Conservation (phyloP, 2,888 invertebrate species). For the Abrostola tripartita region DNA sequence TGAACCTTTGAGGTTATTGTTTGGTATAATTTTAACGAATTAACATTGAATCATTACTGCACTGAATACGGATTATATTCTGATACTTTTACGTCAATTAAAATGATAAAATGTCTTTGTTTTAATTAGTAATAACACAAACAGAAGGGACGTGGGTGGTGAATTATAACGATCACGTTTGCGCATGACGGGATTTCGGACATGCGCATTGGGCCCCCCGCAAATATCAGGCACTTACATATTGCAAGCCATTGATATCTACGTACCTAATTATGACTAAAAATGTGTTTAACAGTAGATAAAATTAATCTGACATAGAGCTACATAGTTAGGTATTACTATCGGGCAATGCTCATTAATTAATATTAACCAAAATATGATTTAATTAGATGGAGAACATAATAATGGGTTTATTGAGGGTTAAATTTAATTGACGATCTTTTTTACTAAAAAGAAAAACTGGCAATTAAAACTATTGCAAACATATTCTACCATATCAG, state of each 20-base stretch:
- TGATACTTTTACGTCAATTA: constrained; percentile 18
- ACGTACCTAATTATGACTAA: constrained; percentile 4
- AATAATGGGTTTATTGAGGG: too few species aligned
- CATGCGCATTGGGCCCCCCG: constrained; percentile 61
- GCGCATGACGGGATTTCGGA: constrained; percentile 62
- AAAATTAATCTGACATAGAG: too few species aligned
- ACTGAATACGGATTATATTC: constrained; percentile 19
- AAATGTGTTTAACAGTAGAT: too few species aligned
- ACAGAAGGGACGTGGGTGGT: constrained; percentile 59
- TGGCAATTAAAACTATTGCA: too few species aligned
- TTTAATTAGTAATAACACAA: constrained; percentile 62
- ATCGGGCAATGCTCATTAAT: too few species aligned
- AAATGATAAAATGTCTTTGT: constrained; percentile 34
- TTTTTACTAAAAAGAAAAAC: too few species aligned
- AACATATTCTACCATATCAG: too few species aligned
- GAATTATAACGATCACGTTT: constrained; percentile 26
- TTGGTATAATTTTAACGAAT: constrained; percentile 3
- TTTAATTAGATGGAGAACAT: too few species aligned
- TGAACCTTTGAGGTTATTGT: constrained; percentile 54
- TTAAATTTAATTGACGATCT: too few species aligned
- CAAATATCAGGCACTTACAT: constrained; percentile 14
- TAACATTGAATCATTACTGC: constrained; percentile 9
- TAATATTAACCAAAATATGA: too few species aligned
- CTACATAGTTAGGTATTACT: too few species aligned
- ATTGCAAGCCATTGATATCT: neutral